A percentile compares a stretch with the other conserved stretches of the same genome.
Evolutionary conservation across 2,113 vertebrate genomes (phyloP).

Genomic region (Mionectes macconnelli): DNA sequence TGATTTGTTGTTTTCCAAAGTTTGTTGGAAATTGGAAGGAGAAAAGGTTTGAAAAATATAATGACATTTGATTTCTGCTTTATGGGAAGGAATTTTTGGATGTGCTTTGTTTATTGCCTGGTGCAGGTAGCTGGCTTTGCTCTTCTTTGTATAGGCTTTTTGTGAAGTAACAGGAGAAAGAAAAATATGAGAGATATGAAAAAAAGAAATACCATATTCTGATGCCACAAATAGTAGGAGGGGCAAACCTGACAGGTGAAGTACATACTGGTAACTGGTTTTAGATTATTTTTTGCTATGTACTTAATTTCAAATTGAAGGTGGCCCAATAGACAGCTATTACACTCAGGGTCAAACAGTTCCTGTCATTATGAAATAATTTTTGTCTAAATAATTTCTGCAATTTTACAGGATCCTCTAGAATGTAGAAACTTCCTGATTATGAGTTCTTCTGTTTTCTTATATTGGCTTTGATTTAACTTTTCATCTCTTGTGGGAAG

Average conservation of each 20-base stretch:
- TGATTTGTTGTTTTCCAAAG: background rate
- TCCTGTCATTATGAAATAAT: rapidly evolving
- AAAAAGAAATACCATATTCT: background rate
- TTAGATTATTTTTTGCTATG: background rate
- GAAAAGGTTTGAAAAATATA: background rate
- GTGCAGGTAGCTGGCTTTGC: background rate
- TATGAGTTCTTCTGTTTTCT: background rate
- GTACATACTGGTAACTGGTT: background rate
- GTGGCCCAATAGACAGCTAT: background rate
- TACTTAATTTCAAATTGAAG: background rate
- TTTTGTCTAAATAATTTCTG: background rate
- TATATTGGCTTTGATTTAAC: background rate
- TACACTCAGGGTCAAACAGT: background rate
- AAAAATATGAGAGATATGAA: background rate
- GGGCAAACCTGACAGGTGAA: background rate
- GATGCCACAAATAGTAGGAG: background rate
- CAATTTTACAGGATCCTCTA: background rate
- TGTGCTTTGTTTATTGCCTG: background rate
- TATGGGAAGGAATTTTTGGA: background rate
- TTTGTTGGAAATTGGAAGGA: background rate
- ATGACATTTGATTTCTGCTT: background rate
- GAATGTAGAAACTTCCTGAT: background rate
- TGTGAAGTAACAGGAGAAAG: background rate
- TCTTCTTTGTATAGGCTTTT: background rate
- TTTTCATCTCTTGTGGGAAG: background rate